phyloP scores from a whole-genome alignment of 1,140 invertebrate species.

The Oryzaephilus surinamensis region DNA sequence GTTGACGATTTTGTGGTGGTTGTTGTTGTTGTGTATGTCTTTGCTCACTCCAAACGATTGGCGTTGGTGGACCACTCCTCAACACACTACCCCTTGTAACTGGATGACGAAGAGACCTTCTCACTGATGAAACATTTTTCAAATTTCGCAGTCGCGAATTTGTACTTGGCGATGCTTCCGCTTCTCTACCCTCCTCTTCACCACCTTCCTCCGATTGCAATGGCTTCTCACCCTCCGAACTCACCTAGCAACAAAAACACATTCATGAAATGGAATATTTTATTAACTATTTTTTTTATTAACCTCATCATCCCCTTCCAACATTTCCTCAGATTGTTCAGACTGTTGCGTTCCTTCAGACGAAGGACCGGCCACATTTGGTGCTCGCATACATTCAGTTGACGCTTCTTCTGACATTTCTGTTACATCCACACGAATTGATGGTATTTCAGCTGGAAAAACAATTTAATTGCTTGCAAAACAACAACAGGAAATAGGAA shows the following conservation, averaged over 20 bases:
- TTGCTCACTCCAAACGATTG: slow-evolving; percentile 18
- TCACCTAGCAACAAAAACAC: slow-evolving; percentile 31
- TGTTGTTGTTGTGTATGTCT: slow-evolving; percentile 8
- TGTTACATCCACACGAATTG: slow-evolving; percentile 25
- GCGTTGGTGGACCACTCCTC: slow-evolving; percentile 16
- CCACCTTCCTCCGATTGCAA: slow-evolving; percentile 39
- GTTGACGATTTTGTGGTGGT: neutral
- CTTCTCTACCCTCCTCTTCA: slow-evolving; percentile 57
- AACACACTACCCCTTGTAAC: slow-evolving; percentile 5
- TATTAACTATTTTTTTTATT: slow-evolving; percentile 1
- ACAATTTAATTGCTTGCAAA: no score
- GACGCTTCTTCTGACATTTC: slow-evolving; percentile 24
- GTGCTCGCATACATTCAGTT: slow-evolving; percentile 30
- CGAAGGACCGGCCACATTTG: slow-evolving; percentile 27
- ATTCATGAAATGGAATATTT: neutral
- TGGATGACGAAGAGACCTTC: slow-evolving; percentile 16
- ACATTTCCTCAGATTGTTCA: slow-evolving; percentile 21
- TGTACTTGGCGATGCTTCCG: slow-evolving; percentile 52
- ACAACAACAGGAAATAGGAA: no score
- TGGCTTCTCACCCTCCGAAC: slow-evolving; percentile 50
- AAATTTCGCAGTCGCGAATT: slow-evolving; percentile 35
- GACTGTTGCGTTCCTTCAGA: slow-evolving; percentile 20
- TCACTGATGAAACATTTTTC: slow-evolving; percentile 13
- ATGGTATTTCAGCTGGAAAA: slow-evolving; percentile 19
- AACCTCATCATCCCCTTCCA: slow-evolving; percentile 31